Base-by-base conservation (phyloP, 2,888 invertebrate genomes). In the Sicus ferrugineus region DNA sequence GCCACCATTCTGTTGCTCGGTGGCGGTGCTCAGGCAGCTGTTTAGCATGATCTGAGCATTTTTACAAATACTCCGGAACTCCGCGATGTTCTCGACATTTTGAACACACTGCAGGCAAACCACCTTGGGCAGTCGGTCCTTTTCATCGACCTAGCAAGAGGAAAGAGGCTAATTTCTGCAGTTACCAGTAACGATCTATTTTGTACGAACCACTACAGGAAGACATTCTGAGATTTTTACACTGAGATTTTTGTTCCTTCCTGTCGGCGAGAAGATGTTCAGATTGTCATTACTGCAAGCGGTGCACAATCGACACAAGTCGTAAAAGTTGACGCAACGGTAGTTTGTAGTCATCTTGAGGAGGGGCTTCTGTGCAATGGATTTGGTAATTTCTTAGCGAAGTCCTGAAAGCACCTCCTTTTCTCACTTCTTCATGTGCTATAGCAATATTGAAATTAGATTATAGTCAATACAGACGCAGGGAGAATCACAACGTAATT, bases 301-400 rank as follows among this genome's bases (percentile, higher is more conserved):
- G 23, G 90, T 90, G 81, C 91, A 91, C 73, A 91, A 85, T 76
- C 91, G 88, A 80, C 91, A 91, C 77, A 91, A 84, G 84, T 91
- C 91, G 81, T 90, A 90, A 82, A 90, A 91, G 84, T 90, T 90
- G 48, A 91, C 91, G 78, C 90, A 88, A 77, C 89, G 89, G 82
- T 91, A 90, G 78, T 89, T 90, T 75, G 90, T 88, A 73, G 75
- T 42, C 90, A 90, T 90, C 21, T 65, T 73, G 38, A 11, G 38
- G n/a, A n/a, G n/a, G n/a, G n/a, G n/a, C n/a, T n/a, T n/a, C n/a
- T n/a, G n/a, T n/a, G n/a, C n/a, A n/a, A n/a, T n/a, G n/a, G n/a
- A n/a, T n/a, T n/a, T n/a, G n/a, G n/a, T n/a, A n/a, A n/a, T n/a
- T n/a, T n/a, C n/a, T n/a, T n/a, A n/a, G n/a, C n/a, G n/a, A n/a